Percentiles rank a stretch among this genome's conserved stretches.
phyloP scores from a whole-genome alignment of 2,888 invertebrate genomes.

The Nudaria mundana region DNA sequence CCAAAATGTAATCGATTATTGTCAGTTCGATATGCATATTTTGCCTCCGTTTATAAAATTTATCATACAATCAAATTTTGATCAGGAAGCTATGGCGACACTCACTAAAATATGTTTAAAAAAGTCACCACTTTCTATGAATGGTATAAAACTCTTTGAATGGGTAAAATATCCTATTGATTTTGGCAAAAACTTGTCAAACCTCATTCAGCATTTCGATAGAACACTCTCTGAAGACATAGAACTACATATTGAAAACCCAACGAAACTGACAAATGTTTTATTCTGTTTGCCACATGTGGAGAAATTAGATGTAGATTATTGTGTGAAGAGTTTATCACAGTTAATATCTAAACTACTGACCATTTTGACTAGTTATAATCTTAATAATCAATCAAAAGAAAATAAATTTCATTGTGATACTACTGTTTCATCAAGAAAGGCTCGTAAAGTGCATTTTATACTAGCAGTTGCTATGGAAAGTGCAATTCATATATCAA shows the following conservation, averaged over 20 bases:
- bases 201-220: slow-evolving; percentile 63
- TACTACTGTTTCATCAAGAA: slow-evolving; percentile 48
- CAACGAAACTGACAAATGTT: slow-evolving; percentile 68
- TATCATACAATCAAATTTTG: slow-evolving; percentile 77
- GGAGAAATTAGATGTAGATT: slow-evolving; percentile 63
- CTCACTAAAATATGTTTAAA: slow-evolving; percentile 84
- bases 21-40: slow-evolving; percentile 87
- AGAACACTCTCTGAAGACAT: slow-evolving; percentile 53
- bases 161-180: slow-evolving; percentile 86
- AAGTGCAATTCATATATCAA: slow-evolving; percentile 79
- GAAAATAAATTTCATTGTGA: slow-evolving; percentile 56
- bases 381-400: slow-evolving; percentile 48
- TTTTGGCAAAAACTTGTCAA: slow-evolving; percentile 64
- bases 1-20: slow-evolving; percentile 83
- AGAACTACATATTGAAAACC: slow-evolving; percentile 56
- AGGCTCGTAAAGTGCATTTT: slow-evolving; percentile 74
- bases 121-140: slow-evolving; percentile 84
- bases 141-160: slow-evolving; percentile 80
- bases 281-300: slow-evolving; percentile 81
- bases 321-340: slow-evolving; percentile 51
- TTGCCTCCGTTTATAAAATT: slow-evolving; percentile 84
- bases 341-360: slow-evolving; percentile 54
- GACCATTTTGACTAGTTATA: slow-evolving; percentile 48
- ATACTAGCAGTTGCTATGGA: slow-evolving; percentile 81
- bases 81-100: slow-evolving; percentile 79